phyloP scores from a whole-genome alignment of 1,140 invertebrate genomes.

The Plutomurus gul region DNA sequence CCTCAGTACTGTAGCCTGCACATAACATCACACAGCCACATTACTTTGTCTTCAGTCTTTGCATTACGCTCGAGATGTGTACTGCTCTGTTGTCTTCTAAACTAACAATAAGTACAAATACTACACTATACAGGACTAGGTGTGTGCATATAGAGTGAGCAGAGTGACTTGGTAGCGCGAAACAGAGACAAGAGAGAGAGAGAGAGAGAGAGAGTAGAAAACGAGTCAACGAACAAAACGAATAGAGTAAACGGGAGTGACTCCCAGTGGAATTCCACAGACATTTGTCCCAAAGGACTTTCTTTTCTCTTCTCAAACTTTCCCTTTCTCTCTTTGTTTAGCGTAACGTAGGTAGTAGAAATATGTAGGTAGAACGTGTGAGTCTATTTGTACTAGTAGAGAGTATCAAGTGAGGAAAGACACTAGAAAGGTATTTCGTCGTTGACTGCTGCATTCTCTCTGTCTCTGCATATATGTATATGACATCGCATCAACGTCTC shows the following conservation, averaged over 20 bases:
- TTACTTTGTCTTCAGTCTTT: too few relatives aligned
- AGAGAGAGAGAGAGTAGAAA: too few relatives aligned
- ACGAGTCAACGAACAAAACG: slow-evolving; percentile 19
- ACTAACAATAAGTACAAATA: too few relatives aligned
- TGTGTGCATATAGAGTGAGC: too few relatives aligned
- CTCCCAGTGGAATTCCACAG: slow-evolving; percentile 1
- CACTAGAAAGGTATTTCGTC: neutral
- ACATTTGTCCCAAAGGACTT: slow-evolving; percentile 26
- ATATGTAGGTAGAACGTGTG: neutral
- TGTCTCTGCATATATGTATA: neutral
- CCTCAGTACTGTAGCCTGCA: too few relatives aligned
- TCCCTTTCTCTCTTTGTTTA: slow-evolving; percentile 11
- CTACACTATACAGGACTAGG: too few relatives aligned
- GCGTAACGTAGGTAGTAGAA: neutral
- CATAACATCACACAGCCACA: too few relatives aligned
- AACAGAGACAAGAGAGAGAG: too few relatives aligned
- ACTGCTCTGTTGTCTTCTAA: too few relatives aligned
- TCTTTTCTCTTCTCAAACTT: slow-evolving; percentile 20
- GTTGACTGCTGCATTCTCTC: neutral
- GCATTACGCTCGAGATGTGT: too few relatives aligned
- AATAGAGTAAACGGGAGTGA: slow-evolving; percentile 20
- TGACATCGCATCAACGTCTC: slow-evolving; percentile 8
- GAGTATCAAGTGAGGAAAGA: too few relatives aligned
- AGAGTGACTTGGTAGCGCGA: too few relatives aligned
- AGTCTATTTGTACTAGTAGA: neutral